Evolutionary conservation across 2,888 invertebrate genomes (phyloP).

Genomic region (Polymixis flavicincta): DNA sequence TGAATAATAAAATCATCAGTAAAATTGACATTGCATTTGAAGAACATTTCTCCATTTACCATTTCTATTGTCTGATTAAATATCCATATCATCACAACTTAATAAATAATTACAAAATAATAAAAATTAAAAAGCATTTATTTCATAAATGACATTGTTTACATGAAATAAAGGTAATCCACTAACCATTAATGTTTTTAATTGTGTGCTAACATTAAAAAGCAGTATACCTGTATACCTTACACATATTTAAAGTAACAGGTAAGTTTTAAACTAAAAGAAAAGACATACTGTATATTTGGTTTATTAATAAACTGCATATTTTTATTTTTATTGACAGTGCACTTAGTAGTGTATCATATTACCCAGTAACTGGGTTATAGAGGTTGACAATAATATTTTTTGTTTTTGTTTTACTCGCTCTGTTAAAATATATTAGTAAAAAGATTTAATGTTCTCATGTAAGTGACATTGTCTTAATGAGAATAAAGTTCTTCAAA

Average conservation of each 20-base stretch:
- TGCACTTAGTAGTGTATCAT: too few species aligned
- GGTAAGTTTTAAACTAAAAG: too few species aligned
- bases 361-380: too few species aligned
- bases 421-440: too few species aligned
- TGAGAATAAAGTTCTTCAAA: too few species aligned
- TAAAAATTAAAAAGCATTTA: neutral
- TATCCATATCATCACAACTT: neutral
- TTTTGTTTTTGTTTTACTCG: too few species aligned
- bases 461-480: too few species aligned
- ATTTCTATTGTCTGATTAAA: neutral
- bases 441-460: too few species aligned
- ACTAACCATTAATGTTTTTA: neutral
- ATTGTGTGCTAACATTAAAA: neutral
- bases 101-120: neutral
- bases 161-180: neutral
- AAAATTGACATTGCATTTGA: neutral
- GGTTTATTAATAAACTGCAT: too few species aligned
- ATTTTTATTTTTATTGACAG: too few species aligned
- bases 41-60: neutral
- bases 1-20: slow-evolving; percentile 6
- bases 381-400: too few species aligned
- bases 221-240: neutral
- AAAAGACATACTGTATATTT: too few species aligned
- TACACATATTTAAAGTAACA: neutral
- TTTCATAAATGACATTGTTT: neutral